These are phyloP conservation scores for Stenchaetothrips biformis DNA, from an alignment of 2,888 invertebrate genomes.

Conservation along the genomic window DNA sequence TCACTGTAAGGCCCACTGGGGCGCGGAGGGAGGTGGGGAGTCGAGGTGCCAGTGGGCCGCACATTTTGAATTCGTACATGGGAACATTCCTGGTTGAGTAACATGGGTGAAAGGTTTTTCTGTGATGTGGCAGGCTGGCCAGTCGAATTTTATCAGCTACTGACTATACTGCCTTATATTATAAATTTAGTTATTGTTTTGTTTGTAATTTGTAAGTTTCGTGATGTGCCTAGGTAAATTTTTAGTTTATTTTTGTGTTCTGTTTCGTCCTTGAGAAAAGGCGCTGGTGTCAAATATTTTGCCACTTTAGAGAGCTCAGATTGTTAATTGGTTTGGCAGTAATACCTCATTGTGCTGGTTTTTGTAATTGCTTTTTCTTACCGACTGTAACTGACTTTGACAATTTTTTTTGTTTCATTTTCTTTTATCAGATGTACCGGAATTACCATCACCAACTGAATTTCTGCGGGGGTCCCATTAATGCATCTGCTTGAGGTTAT, in stretches of 20 bases:
- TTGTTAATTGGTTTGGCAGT: neutral
- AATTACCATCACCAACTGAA: constrained; percentile 9
- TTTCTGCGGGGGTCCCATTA: neutral
- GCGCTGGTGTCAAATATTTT: neutral
- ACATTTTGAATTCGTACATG: too few species aligned
- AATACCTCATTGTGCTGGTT: neutral
- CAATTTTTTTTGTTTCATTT: neutral
- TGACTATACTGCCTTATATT: too few species aligned
- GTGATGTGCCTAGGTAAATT: neutral
- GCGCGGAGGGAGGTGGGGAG: too few species aligned
- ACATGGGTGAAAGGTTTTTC: too few species aligned
- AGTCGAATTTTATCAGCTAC: too few species aligned
- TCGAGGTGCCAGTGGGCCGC: too few species aligned
- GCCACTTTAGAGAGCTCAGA: neutral
- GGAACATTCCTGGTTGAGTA: neutral
- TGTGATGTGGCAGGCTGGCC: too few species aligned
- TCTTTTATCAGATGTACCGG: constrained; percentile 17
- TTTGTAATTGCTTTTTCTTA: neutral
- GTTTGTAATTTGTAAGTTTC: too few species aligned
- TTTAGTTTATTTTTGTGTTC: neutral
- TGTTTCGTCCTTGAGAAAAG: neutral
- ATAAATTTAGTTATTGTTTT: too few species aligned
- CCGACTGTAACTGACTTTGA: neutral
- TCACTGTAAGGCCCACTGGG: too few species aligned
- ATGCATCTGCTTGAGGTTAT: neutral